A percentile compares a stretch with the other conserved stretches of the same genome.
phyloP scores from a whole-genome alignment of 2,888 invertebrate genomes.

The Xestia rhomboidea region DNA sequence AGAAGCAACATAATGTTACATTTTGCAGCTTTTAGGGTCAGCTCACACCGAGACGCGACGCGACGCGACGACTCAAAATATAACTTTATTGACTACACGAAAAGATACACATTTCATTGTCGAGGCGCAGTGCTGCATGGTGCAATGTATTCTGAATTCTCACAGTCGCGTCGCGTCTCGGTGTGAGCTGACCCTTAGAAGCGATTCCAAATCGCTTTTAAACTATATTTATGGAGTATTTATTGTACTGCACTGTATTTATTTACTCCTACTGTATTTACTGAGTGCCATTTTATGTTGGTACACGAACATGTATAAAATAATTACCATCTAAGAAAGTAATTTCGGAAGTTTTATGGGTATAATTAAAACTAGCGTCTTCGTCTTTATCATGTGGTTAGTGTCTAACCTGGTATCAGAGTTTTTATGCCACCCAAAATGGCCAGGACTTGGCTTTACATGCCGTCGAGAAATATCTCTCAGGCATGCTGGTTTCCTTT shows the following conservation, averaged over 20 bases:
- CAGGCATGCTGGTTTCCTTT: too few relatives aligned
- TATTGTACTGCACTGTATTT: not conserved
- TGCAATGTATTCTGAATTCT: too few relatives aligned
- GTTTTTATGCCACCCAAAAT: too few relatives aligned
- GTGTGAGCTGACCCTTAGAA: slow-evolving; percentile 32
- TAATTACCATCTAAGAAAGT: not conserved
- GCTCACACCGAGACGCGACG: slow-evolving; percentile 36
- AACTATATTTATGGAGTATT: not conserved
- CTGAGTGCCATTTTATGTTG: not conserved
- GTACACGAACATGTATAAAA: not conserved
- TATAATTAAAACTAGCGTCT: too few relatives aligned
- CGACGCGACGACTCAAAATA: too few relatives aligned
- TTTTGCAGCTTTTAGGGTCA: slow-evolving; percentile 5
- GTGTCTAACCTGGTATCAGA: not conserved
- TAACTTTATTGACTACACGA: too few relatives aligned
- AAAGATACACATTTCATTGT: too few relatives aligned
- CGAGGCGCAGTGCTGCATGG: too few relatives aligned
- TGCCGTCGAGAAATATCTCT: too few relatives aligned
- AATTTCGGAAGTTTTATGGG: not conserved
- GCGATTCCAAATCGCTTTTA: too few relatives aligned
- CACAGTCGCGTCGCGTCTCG: slow-evolving; percentile 32
- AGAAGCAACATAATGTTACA: not conserved
- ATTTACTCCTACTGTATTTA: not conserved
- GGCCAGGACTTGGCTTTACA: not conserved
- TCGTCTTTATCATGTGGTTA: too few relatives aligned